phyloP scores from a whole-genome alignment of 2,113 vertebrate genomes.

The Heloderma charlesbogerti region DNA sequence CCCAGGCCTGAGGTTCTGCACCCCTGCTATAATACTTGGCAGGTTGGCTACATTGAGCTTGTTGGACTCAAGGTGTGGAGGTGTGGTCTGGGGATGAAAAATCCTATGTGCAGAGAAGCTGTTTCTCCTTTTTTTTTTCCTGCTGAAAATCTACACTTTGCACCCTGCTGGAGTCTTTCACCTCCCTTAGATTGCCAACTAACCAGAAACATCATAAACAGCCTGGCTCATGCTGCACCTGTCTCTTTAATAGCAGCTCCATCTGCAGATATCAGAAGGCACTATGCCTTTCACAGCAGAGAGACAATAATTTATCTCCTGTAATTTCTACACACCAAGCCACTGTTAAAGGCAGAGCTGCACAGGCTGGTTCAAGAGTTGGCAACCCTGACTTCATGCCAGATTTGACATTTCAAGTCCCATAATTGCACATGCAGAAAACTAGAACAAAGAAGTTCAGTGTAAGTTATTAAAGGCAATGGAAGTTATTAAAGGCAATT shows the following conservation, averaged over 20 bases:
- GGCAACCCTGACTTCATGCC: background rate
- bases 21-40: no score
- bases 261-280: background rate
- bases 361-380: background rate
- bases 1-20: no score
- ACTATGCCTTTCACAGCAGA: background rate
- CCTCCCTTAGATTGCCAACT: background rate
- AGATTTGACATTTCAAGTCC: background rate
- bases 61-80: background rate
- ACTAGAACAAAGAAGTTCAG: background rate
- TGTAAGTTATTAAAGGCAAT: background rate
- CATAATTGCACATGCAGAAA: accelerated
- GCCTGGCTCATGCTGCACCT: no score
- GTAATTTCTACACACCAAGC: background rate
- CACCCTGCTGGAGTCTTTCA: background rate
- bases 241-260: background rate
- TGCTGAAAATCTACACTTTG: background rate
- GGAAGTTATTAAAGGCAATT: background rate
- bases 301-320: background rate
- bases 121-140: background rate
- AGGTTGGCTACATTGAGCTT: background rate
- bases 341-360: background rate
- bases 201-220: no score
- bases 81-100: background rate
- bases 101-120: background rate